These are phyloP conservation scores for Strigamia maritima DNA, from an alignment of 2,888 invertebrate genomes.

Conservation along the genomic window DNA sequence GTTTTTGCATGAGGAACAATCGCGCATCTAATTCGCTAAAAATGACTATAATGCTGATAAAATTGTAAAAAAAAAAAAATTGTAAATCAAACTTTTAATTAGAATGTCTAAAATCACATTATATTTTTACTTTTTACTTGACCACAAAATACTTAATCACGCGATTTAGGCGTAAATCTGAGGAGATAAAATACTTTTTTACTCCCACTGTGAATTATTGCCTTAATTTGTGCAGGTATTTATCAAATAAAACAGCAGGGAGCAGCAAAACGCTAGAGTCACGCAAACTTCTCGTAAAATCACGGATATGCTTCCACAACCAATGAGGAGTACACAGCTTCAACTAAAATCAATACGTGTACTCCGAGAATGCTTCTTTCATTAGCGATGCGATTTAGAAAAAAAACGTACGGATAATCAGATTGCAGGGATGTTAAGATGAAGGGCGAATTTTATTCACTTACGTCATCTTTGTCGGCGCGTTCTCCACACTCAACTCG, in stretches of 20 bases:
- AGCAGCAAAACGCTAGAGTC: background rate
- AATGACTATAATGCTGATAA: no score
- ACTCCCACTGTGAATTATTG: constrained; percentile 1
- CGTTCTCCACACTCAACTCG: constrained; percentile 42
- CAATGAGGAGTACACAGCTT: background rate
- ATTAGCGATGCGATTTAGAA: background rate
- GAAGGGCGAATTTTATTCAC: constrained; percentile 26
- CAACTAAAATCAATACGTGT: background rate
- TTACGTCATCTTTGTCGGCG: constrained; percentile 42
- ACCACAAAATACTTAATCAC: constrained; percentile 9
- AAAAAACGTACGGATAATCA: background rate
- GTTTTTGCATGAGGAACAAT: no score
- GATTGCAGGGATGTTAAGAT: background rate
- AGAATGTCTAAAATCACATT: background rate
- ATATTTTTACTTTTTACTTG: background rate
- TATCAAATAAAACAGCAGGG: constrained; percentile 17
- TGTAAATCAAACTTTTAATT: background rate
- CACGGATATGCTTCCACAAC: background rate
- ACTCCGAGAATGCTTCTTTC: background rate
- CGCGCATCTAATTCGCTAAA: no score
- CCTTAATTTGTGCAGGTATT: background rate
- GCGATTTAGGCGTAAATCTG: constrained; percentile 14
- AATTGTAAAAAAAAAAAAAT: no score
- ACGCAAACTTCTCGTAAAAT: constrained; percentile 1
- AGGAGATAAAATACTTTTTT: background rate